Evolutionary conservation across 2,113 vertebrate genomes (phyloP), one percentile per base, ranked within the genome.

Genomic region (Takifugu bimaculatus): DNA sequence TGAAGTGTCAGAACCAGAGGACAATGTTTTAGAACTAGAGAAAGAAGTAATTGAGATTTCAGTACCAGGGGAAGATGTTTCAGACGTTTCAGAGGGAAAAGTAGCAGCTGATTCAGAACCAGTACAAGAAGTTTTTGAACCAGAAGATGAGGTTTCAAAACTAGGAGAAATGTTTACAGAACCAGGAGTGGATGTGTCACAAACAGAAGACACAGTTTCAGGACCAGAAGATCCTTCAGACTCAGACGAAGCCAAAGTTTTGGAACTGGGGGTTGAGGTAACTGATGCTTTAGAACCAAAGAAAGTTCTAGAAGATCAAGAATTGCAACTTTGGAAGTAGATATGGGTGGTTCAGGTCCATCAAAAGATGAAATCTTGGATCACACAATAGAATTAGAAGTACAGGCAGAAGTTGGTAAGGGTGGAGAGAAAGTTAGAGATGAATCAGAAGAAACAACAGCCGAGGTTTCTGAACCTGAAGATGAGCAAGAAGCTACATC

Each of bases 141-240:
- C 51, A 32, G 51, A 54, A 53, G 45, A 43, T 6, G 45, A 47
- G 7, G 14, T 15, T 55, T 25, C 57, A 28, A 54, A 65, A 43
- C 32, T 15, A 56, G 29, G 66, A 14, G 73, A 66, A 4, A 54
- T 66, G 20, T 20, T 20, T 20, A 20, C 20, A 20, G 20, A 20
- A 20, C 20, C 20, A 5, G 20, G 39, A 11, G 4, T 44, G 0
- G 42, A 52, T 9, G 20, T 50, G 35, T 43, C n/a, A 4, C 25
- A 43, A 43, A 6, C 42, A 9, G 42, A 9, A 13, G 2, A 20
- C n/a, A 25, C 6, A 32, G 51, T 26, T 26, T 6, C 32, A 26
- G 26, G 1, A 1, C 15, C 50, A 6, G 49, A 63, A 49, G 42
- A 43, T 2, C 6, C 42, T 9, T 1, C 42, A 43, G 42, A 43